Percentiles rank a stretch among this genome's conserved stretches.
These are phyloP conservation scores for Thymelicus lineola DNA, from an alignment of 2,888 invertebrate genomes.

Conservation along the genomic window DNA sequence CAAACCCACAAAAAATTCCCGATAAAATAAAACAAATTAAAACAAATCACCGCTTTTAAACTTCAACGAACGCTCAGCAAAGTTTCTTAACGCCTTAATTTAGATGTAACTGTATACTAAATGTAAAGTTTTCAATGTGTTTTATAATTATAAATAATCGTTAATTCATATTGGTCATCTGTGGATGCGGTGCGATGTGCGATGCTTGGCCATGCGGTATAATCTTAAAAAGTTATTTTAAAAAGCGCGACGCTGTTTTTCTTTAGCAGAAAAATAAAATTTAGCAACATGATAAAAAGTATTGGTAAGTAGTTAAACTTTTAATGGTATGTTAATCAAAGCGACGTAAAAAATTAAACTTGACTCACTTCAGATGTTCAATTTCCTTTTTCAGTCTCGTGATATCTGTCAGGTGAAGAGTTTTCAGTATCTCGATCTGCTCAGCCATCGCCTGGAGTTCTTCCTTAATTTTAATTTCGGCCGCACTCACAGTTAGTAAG, in stretches of 20 bases:
- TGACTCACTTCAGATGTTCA: slow-evolving; percentile 71
- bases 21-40: no score
- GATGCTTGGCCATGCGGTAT: no score
- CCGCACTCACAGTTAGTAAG: slow-evolving; percentile 53
- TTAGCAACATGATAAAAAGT: not conserved
- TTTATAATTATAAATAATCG: no score
- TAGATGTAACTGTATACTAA: no score
- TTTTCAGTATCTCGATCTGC: slow-evolving; percentile 63
- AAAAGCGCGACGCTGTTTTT: slow-evolving; percentile 12
- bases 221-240: no score
- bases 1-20: no score
- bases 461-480: slow-evolving; percentile 55
- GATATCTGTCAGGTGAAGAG: slow-evolving; percentile 58
- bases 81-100: no score
- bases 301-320: not conserved
- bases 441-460: slow-evolving; percentile 60
- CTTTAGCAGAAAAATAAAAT: not conserved
- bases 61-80: no score
- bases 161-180: no score
- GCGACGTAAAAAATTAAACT: slow-evolving; percentile 26
- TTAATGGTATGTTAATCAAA: not conserved
- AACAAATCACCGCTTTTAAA: no score
- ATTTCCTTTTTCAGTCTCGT: slow-evolving; percentile 63
- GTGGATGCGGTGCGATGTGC: no score
- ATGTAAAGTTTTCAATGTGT: no score